A percentile compares a stretch with the other conserved stretches of the same genome.
Evolutionary conservation across 2,888 invertebrate genomes (phyloP).

Genomic region (Flexamia atlantica): DNA sequence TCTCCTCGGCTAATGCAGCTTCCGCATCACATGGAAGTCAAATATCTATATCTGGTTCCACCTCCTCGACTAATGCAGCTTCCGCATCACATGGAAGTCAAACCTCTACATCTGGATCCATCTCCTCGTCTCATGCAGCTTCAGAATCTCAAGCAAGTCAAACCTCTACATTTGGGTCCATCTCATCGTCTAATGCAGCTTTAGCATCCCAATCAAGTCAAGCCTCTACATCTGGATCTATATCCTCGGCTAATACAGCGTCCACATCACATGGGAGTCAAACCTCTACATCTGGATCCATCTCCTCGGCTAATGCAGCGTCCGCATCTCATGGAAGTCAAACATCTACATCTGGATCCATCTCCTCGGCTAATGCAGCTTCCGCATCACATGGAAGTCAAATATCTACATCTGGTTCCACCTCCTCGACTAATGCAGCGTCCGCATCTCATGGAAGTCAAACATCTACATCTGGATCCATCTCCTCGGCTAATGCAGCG

Average conservation of each 20-base stretch:
- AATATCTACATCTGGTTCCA: too few relatives aligned
- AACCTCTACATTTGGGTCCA: too few relatives aligned
- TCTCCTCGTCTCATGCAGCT: neutral
- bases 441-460: neutral
- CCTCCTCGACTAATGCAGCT: neutral
- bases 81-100: neutral
- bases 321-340: too few relatives aligned
- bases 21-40: too few relatives aligned
- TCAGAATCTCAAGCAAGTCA: neutral
- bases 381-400: too few relatives aligned
- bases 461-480: neutral
- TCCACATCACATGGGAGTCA: neutral
- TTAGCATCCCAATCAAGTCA: too few relatives aligned
- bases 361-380: too few relatives aligned
- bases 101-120: neutral
- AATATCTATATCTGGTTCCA: neutral
- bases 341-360: too few relatives aligned
- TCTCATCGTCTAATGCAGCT: too few relatives aligned
- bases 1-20: neutral
- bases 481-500: neutral
- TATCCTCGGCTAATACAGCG: too few relatives aligned
- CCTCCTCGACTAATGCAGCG: too few relatives aligned
- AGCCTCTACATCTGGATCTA: too few relatives aligned
- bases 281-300: neutral
- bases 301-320: neutral